Evolutionary conservation across 2,888 invertebrate genomes (phyloP).

Genomic region (Drosophila crucigera): DNA sequence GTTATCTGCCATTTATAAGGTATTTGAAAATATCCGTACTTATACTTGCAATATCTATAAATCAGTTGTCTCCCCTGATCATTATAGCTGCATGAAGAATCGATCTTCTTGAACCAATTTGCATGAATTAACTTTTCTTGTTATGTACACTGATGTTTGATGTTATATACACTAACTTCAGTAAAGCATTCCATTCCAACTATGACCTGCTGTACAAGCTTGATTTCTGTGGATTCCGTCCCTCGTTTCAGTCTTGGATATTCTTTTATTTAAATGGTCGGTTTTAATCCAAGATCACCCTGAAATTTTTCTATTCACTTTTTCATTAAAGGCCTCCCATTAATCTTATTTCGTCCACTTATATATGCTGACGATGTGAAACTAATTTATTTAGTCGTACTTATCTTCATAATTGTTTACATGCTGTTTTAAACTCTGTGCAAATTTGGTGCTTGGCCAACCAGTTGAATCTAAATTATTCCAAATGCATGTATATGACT

Average conservation of each 20-base stretch:
- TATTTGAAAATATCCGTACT: not conserved
- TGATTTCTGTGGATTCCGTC: not conserved
- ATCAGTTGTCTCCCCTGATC: not conserved
- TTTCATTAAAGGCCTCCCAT: not conserved
- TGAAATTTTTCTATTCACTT: not conserved
- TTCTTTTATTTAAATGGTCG: not conserved
- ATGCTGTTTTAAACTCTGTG: not conserved
- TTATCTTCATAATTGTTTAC: not conserved
- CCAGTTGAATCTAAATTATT: not conserved
- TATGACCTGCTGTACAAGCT: not conserved
- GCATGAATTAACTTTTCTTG: too few relatives aligned
- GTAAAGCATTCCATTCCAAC: not conserved
- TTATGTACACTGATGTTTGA: too few relatives aligned
- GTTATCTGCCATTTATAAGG: not conserved
- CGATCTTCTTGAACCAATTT: not conserved
- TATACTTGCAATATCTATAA: not conserved
- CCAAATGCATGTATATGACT: not conserved
- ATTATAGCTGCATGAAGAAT: not conserved
- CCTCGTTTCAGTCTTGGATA: not conserved
- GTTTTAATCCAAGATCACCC: not conserved
- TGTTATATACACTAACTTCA: not conserved
- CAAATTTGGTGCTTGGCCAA: not conserved
- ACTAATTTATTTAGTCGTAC: not conserved
- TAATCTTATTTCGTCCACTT: not conserved
- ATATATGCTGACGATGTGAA: not conserved